Evolutionary conservation across 1,140 invertebrate species (phyloP), one percentile per base, ranked within the genome.

Genomic region (Halesus radiatus): DNA sequence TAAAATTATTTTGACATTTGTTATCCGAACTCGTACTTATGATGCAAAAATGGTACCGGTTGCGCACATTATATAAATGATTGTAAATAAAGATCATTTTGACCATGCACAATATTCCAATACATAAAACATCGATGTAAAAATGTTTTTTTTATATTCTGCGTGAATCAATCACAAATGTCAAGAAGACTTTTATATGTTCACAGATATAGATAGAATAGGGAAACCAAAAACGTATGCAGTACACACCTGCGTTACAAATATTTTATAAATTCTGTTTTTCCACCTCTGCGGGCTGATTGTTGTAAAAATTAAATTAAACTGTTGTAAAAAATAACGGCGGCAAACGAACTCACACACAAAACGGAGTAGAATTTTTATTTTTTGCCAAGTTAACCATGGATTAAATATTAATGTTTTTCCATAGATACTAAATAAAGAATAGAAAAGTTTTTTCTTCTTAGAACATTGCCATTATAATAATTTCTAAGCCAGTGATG

Each of bases 1-100:
- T 32, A 32, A 32, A 72, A 20, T 20, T 72, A 16, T 20, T 72
- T 72, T 72, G 52, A 72, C 37, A 52, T 72, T 50, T 72, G 15
- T 10, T 13, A 32, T 32, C 32, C 3, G 32, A 32, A 32, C 32
- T 32, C 32, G 32, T 32, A 32, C 5, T 32, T 32, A 8, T 4
- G 13, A 50, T 16, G 18, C 37, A 72, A 52, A 23, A 50, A 72
- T 16, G 10, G 20, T 23, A 29, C 22, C 26, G 10, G 23, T 23
- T 26, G 15, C 15, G 29, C 6, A 64, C 29, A 64, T 16, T 13
- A 64, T 16, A 16, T 20, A 54, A 54, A n/a, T n/a, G 10, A 54
- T 3, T 54, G 53, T 54, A 3, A 54, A 20, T 54, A 54, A 16
- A 54, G 2, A 16, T 16, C 18, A 54, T 3, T 54, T 54, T 54